Conservation (phyloP, 2,888 invertebrate species). For the Apoderus coryli region DNA sequence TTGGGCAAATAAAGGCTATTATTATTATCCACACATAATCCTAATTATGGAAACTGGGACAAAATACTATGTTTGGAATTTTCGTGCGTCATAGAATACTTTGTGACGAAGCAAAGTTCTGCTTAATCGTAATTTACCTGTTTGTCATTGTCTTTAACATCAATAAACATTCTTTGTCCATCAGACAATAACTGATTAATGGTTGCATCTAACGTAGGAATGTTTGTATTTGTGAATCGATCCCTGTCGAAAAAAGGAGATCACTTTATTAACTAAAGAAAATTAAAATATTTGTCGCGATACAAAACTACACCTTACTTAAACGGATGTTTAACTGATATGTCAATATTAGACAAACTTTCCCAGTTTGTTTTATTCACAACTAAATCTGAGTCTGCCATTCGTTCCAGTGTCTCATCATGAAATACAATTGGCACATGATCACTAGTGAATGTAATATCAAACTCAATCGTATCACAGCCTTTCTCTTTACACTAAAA, state of each 20-base stretch:
- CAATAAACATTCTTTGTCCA: slow-evolving; percentile 62
- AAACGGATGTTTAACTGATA: slow-evolving; percentile 54
- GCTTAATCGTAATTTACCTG: slow-evolving; percentile 34
- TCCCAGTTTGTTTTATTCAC: slow-evolving; percentile 47
- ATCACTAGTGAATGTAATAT: slow-evolving; percentile 59
- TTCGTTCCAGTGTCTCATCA: slow-evolving; percentile 54
- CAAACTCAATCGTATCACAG: slow-evolving; percentile 63
- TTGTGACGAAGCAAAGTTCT: too few species aligned
- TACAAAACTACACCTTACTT: too few species aligned
- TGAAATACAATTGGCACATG: slow-evolving; percentile 63
- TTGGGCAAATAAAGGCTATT: too few species aligned
- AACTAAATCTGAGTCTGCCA: slow-evolving; percentile 39
- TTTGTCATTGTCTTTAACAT: slow-evolving; percentile 54
- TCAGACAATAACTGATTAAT: slow-evolving; percentile 48
- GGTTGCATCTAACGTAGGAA: slow-evolving; percentile 58
- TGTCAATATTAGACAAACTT: slow-evolving; percentile 45
- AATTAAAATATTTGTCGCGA: slow-evolving; percentile 2
- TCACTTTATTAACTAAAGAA: too few species aligned
- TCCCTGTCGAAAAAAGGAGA: slow-evolving; percentile 41
- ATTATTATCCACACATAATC: too few species aligned
- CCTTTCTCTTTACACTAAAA: slow-evolving; percentile 55
- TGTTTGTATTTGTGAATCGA: slow-evolving; percentile 41
- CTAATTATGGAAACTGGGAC: too few species aligned
- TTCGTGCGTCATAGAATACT: too few species aligned
- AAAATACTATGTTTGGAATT: too few species aligned